These are phyloP conservation scores for Hemaris fuciformis DNA, from an alignment of 2,888 invertebrate species.

Conservation along the genomic window DNA sequence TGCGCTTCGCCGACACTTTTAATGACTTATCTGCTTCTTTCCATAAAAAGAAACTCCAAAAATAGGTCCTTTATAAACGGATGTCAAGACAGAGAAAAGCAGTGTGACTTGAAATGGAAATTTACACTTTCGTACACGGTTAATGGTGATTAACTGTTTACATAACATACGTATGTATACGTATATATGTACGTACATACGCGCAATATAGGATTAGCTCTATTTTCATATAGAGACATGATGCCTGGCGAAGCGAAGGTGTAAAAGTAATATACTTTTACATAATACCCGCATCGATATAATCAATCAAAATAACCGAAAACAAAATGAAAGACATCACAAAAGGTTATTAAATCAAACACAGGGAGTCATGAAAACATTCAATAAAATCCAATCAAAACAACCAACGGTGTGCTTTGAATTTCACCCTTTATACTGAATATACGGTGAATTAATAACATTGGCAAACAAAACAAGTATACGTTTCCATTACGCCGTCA, in stretches of 20 bases:
- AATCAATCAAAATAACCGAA: slow-evolving; percentile 25
- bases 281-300: no score
- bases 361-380: slow-evolving; percentile 41
- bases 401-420: slow-evolving; percentile 47
- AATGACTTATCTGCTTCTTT: slow-evolving; percentile 74
- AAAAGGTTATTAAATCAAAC: slow-evolving; percentile 40
- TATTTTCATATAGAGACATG: no score
- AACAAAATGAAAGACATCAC: slow-evolving; percentile 35
- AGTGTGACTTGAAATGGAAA: no score
- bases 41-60: slow-evolving; percentile 38
- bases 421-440: slow-evolving; percentile 46
- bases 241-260: no score
- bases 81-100: background rate
- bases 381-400: slow-evolving; percentile 67
- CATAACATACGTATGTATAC: no score
- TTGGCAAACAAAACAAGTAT: slow-evolving; percentile 54
- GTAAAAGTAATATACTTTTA: no score
- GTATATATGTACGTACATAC: no score
- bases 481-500: slow-evolving; percentile 51
- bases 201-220: no score
- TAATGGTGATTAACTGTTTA: no score
- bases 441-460: slow-evolving; percentile 63
- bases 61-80: slow-evolving; percentile 21
- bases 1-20: slow-evolving; percentile 73
- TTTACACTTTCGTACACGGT: background rate